Evolutionary conservation across 2,797 vertebrate genomes (phyloP).

Genomic region (Eulemur albifrons): DNA sequence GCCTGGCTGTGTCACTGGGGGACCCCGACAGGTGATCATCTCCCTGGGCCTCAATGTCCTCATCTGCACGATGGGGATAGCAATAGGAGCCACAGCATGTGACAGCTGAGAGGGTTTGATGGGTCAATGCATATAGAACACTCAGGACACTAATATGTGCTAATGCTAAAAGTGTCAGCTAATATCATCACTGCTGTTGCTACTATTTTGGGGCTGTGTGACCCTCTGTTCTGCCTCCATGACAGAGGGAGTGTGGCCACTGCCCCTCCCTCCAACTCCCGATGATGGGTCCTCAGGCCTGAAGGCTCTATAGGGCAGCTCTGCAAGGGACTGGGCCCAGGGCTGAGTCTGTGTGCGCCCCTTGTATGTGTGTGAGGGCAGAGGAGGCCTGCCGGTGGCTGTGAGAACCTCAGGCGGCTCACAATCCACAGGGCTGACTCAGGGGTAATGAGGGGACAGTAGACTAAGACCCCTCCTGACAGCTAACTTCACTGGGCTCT

Average conservation of each 20-base stretch:
- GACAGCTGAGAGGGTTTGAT: not conserved
- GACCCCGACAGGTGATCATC: not conserved
- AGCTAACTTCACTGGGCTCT: not conserved
- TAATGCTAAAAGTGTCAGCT: too few species aligned
- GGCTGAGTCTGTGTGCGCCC: not conserved
- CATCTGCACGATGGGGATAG: not conserved
- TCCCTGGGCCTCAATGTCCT: not conserved
- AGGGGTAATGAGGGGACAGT: not conserved
- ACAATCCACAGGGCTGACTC: not conserved
- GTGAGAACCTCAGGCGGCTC: not conserved
- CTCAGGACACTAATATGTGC: rapidly evolving
- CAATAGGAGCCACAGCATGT: not conserved
- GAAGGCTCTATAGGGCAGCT: not conserved
- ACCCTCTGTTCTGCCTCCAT: not conserved
- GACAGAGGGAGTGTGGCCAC: not conserved
- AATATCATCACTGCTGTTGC: rapidly evolving
- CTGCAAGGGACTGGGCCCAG: not conserved
- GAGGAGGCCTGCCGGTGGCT: not conserved
- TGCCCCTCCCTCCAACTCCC: not conserved
- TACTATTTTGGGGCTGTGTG: not conserved
- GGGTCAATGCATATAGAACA: not conserved
- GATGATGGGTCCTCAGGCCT: not conserved
- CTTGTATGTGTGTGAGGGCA: not conserved
- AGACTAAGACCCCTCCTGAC: not conserved
- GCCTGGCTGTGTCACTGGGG: not conserved